Evolutionary conservation across 2,797 vertebrate genomes (phyloP).

Genomic region (Argya squamiceps): DNA sequence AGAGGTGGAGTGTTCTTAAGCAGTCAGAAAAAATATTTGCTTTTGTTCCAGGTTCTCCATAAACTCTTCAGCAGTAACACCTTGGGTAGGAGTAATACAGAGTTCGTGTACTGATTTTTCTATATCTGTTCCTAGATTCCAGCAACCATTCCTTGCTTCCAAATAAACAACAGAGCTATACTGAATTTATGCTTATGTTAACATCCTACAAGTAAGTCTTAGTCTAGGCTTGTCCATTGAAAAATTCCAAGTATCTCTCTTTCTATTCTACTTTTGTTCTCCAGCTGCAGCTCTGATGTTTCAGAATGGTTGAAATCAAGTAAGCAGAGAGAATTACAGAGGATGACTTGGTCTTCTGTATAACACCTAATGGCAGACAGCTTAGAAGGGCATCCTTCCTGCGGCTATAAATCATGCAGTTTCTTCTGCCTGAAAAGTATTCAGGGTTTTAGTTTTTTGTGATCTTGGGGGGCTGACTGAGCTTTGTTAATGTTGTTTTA

Average conservation of each 20-base stretch:
- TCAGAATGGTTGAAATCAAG: neutral
- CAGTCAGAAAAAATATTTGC: neutral
- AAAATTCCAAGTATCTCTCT: neutral
- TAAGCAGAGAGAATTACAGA: neutral
- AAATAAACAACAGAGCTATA: neutral
- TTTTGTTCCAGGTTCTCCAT: neutral
- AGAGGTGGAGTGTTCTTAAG: neutral
- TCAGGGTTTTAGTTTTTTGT: neutral
- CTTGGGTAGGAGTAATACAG: neutral
- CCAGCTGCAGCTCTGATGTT: neutral
- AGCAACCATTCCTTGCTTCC: neutral
- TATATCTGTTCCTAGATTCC: neutral
- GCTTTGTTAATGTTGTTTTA: neutral
- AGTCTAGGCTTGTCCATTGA: neutral
- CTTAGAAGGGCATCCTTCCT: neutral
- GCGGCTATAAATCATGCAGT: neutral
- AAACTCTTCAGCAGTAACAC: neutral
- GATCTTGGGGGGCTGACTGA: neutral
- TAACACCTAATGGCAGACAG: neutral
- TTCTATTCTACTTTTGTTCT: neutral
- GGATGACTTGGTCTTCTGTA: neutral
- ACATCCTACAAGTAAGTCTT: neutral
- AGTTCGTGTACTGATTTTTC: neutral
- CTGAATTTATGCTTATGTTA: neutral
- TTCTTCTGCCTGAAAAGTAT: neutral